phyloP scores from a whole-genome alignment of 2,113 vertebrate genomes.

The Scalopus aquaticus region DNA sequence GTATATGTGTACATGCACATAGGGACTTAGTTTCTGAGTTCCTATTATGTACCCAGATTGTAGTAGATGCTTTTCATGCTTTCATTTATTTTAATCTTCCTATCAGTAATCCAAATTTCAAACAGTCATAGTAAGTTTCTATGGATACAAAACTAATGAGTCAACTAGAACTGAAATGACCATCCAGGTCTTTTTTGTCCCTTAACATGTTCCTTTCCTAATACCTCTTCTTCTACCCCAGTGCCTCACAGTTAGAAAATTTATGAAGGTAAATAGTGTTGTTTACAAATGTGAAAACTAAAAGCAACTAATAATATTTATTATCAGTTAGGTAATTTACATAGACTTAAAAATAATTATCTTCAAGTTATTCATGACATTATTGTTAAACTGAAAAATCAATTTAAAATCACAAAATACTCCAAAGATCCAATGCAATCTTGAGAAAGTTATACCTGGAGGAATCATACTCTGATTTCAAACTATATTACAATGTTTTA shows the following conservation, averaged over 20 bases:
- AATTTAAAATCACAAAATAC: not conserved
- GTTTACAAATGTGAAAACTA: not conserved
- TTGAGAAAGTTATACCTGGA: too few relatives aligned
- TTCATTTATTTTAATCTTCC: not conserved
- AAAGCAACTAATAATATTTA: not conserved
- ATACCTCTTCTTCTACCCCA: not conserved
- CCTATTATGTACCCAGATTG: not conserved
- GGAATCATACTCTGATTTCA: too few relatives aligned
- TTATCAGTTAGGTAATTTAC: not conserved
- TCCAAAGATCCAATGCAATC: too few relatives aligned
- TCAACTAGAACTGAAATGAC: not conserved
- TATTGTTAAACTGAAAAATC: not conserved
- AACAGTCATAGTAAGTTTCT: not conserved
- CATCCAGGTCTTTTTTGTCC: not conserved
- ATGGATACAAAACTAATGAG: not conserved
- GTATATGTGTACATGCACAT: not conserved
- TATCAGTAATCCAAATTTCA: not conserved
- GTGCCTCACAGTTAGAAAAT: not conserved
- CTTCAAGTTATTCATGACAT: not conserved
- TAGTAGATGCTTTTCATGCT: not conserved
- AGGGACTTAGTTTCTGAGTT: not conserved
- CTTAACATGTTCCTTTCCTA: not conserved
- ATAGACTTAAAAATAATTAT: not conserved
- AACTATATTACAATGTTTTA: too few relatives aligned
- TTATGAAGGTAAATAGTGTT: not conserved